Conservation (phyloP, 1,140 invertebrate genomes). For the Drosophila fuyamai region DNA sequence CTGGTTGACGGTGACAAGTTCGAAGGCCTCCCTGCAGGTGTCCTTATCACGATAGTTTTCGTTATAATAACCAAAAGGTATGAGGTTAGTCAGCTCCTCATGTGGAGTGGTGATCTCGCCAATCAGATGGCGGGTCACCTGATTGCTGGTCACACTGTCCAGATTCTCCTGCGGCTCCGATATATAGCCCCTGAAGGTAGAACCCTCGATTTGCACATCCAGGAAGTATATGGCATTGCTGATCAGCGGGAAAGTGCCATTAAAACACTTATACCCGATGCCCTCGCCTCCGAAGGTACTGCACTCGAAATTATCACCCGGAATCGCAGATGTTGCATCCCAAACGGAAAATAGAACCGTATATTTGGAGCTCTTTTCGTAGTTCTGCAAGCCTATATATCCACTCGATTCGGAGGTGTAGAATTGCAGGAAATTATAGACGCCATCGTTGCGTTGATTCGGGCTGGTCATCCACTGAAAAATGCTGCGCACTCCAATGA, state of each 20-base stretch:
- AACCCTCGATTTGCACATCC: constrained; percentile 40
- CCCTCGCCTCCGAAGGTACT: constrained; percentile 35
- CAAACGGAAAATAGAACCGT: constrained; percentile 37
- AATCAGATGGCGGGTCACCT: constrained; percentile 21
- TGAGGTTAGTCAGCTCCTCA: constrained; percentile 10
- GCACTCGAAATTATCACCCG: constrained; percentile 24
- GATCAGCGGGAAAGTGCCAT: constrained; percentile 30
- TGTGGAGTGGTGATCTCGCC: constrained; percentile 26
- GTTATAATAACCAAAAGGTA: constrained; percentile 41
- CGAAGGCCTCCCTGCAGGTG: constrained; percentile 25
- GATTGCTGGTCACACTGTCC: neutral
- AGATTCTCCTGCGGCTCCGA: constrained; percentile 42
- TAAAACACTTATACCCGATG: constrained; percentile 36
- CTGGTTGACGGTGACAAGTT: constrained; percentile 40
- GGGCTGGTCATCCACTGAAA: constrained; percentile 42
- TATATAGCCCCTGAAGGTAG: constrained; percentile 26
- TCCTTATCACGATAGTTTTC: constrained; percentile 40
- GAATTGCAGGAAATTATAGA: constrained; percentile 42
- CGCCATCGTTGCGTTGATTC: constrained; percentile 31
- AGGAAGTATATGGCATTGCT: constrained; percentile 45
- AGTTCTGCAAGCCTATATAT: constrained; percentile 35
- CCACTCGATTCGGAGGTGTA: constrained; percentile 30
- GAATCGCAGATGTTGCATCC: constrained; percentile 14
- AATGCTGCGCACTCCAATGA: constrained; percentile 21
- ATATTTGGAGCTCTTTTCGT: constrained; percentile 38